A percentile compares a stretch with the other conserved stretches of the same genome.
These are phyloP conservation scores for Perca fluviatilis DNA, from an alignment of 2,113 vertebrate genomes.

Conservation along the genomic window DNA sequence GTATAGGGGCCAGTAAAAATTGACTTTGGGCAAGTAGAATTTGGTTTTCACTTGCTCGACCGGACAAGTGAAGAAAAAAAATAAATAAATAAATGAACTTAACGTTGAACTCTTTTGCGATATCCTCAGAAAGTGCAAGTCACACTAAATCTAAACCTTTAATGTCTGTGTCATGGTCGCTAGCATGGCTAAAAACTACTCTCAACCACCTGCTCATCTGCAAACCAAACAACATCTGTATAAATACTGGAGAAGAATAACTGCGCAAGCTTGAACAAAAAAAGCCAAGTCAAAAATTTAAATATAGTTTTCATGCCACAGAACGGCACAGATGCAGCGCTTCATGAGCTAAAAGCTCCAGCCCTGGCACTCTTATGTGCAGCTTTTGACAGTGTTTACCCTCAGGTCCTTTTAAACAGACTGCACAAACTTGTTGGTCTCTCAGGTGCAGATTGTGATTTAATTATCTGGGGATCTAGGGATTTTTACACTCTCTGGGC, in stretches of 20 bases:
- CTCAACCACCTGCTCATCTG: background rate
- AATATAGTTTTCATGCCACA: background rate
- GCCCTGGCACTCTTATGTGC: background rate
- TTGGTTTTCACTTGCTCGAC: too few species aligned
- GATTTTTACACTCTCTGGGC: background rate
- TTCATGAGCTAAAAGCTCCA: background rate
- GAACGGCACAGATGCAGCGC: background rate
- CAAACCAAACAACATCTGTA: background rate
- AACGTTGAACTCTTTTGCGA: too few species aligned
- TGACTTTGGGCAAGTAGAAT: too few species aligned
- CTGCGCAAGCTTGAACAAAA: background rate
- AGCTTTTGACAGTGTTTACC: background rate
- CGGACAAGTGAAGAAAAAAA: too few species aligned
- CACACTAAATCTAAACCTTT: too few species aligned
- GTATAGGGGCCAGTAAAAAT: too few species aligned
- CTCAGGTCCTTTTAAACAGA: constrained; percentile 10
- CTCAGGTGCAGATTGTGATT: constrained; percentile 1
- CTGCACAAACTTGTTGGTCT: background rate
- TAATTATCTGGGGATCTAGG: background rate
- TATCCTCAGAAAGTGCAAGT: too few species aligned
- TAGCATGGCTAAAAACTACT: background rate
- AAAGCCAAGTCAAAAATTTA: background rate
- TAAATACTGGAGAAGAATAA: background rate
- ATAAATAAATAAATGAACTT: too few species aligned
- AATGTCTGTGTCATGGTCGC: too few species aligned